phyloP scores from a whole-genome alignment of 2,797 vertebrate species.

The Rhynchotus rufescens region DNA sequence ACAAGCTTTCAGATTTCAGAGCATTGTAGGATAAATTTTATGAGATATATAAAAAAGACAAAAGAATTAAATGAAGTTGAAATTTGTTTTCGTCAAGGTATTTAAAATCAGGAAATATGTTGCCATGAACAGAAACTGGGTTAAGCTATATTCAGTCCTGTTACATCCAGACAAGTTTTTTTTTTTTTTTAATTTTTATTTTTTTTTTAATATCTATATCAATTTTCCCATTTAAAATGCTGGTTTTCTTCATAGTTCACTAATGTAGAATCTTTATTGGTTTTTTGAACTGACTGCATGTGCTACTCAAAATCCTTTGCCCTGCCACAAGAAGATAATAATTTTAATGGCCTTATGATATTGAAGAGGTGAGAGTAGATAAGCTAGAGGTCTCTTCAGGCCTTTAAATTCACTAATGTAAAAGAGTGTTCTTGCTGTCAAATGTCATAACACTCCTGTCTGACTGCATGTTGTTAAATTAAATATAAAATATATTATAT shows the following conservation, averaged over 20 bases:
- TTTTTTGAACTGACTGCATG: not conserved
- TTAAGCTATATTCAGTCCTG: not conserved
- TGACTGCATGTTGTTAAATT: not conserved
- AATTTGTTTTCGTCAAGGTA: not conserved
- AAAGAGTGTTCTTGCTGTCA: not conserved
- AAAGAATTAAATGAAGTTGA: not conserved
- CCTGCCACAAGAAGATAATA: not conserved
- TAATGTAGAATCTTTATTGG: not conserved
- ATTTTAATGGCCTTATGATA: not conserved
- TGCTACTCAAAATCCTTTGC: not conserved
- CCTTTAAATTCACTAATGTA: not conserved
- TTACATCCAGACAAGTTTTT: not conserved
- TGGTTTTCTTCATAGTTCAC: not conserved
- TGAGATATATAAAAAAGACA: not conserved
- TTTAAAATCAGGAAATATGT: not conserved
- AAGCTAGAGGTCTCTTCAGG: not conserved
- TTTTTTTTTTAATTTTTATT: not conserved
- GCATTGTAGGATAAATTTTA: not conserved
- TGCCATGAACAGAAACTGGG: not conserved
- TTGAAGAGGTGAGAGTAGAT: not conserved
- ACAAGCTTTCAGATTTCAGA: not conserved
- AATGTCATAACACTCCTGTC: not conserved
- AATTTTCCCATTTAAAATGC: not conserved
- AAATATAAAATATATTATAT: not conserved
- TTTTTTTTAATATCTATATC: not conserved